Percentiles rank a stretch among this genome's conserved stretches.
Evolutionary conservation across 2,113 vertebrate species (phyloP).

Genomic region (Centropristis striata): DNA sequence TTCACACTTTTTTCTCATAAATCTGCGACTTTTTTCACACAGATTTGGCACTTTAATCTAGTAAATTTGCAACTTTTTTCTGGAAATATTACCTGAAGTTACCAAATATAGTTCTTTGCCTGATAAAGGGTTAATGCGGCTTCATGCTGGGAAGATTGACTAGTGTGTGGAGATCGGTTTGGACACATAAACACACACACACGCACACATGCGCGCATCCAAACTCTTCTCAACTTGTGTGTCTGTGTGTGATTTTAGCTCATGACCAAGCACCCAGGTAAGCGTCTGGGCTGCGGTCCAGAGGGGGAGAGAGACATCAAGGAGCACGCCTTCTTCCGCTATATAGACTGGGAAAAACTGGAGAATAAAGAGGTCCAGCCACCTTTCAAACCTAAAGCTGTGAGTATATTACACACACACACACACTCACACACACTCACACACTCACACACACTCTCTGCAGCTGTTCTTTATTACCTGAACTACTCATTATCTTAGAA

Average conservation of each 20-base stretch:
- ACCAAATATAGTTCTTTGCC: too few species aligned
- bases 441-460: not conserved
- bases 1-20: too few species aligned
- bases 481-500: not conserved
- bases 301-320: constrained; percentile 97
- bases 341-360: constrained; percentile 98
- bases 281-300: constrained; percentile 95
- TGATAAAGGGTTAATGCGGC: too few species aligned
- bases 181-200: not conserved
- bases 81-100: too few species aligned
- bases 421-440: not conserved
- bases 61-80: too few species aligned
- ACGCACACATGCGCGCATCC: not conserved
- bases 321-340: constrained; percentile 98
- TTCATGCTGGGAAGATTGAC: not conserved
- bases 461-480: not conserved
- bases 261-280: constrained; percentile 98
- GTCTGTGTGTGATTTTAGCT: constrained; percentile 84
- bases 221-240: not conserved
- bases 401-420: constrained; percentile 84
- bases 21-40: too few species aligned
- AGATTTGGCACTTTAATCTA: too few species aligned
- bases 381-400: constrained; percentile 97
- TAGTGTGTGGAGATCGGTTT: not conserved
- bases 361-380: constrained; percentile 97